Conservation (phyloP, 2,888 invertebrate genomes). For the Schizotus pectinicornis region DNA sequence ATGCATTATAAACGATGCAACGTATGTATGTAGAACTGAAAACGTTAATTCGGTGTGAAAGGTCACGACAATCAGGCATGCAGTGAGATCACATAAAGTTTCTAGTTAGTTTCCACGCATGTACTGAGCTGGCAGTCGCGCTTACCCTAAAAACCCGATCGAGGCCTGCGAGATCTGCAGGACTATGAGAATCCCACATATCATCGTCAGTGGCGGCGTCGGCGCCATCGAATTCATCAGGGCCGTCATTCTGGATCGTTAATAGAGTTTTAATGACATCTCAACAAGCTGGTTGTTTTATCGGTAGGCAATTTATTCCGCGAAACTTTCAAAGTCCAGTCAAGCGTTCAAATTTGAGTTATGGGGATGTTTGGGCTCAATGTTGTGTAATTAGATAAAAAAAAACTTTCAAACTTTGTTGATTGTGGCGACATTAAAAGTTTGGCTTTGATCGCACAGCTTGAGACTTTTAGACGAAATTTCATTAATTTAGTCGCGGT, state of each 20-base stretch:
- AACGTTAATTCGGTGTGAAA: constrained; percentile 4
- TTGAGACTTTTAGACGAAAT: too few relatives aligned
- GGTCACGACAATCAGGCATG: constrained; percentile 6
- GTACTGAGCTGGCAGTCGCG: constrained; percentile 18
- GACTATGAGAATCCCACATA: constrained; percentile 66
- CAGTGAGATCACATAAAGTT: constrained; percentile 8
- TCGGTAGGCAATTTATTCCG: constrained; percentile 3
- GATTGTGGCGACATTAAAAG: too few relatives aligned
- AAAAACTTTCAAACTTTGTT: too few relatives aligned
- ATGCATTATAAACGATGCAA: constrained; percentile 23
- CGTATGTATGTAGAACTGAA: constrained; percentile 7
- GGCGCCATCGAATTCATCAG: constrained; percentile 63
- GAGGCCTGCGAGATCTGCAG: constrained; percentile 62
- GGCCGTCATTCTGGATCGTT: constrained; percentile 77
- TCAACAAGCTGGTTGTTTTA: constrained; percentile 19
- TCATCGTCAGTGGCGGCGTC: constrained; percentile 67
- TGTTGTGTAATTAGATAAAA: too few relatives aligned
- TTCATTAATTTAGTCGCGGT: too few relatives aligned
- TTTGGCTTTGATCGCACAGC: too few relatives aligned
- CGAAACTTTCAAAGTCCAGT: constrained; percentile 4
- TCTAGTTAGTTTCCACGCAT: constrained; percentile 25
- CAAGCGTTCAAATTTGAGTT: neutral
- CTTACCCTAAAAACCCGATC: constrained; percentile 68
- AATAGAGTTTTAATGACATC: constrained; percentile 31
- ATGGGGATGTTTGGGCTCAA: too few relatives aligned